Conservation (phyloP, 2,888 invertebrate genomes). For the Drosophila testacea region DNA sequence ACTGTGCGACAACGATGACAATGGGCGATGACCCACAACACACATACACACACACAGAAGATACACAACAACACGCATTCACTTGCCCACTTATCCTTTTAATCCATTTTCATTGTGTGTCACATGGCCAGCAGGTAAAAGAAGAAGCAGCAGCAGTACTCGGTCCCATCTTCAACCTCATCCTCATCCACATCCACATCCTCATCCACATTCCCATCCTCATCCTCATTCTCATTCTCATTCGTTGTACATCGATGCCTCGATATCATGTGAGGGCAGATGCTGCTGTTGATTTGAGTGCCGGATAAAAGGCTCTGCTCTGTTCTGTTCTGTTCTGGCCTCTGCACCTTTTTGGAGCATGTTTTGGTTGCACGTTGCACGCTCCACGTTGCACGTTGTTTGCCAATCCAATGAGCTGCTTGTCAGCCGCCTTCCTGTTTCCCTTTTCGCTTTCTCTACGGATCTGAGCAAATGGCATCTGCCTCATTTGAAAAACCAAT, state of each 20-base stretch:
- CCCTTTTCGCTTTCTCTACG: not conserved
- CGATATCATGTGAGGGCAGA: conserved; percentile 14
- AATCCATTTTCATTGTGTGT: conserved; percentile 63
- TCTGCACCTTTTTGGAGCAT: not conserved
- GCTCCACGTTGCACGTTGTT: conserved; percentile 29
- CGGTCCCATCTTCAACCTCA: not conserved
- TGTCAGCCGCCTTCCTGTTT: not conserved
- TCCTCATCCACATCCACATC: not conserved
- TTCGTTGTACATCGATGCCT: conserved; percentile 14
- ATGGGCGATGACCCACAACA: conserved; percentile 2
- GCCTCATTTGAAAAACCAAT: conserved; percentile 25
- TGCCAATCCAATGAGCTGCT: conserved; percentile 49
- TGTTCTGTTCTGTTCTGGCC: not conserved
- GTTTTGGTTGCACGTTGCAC: conserved; percentile 12
- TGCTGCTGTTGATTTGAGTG: conserved; percentile 53
- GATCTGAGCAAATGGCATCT: conserved; percentile 3
- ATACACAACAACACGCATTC: conserved; percentile 4
- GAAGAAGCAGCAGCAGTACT: not conserved
- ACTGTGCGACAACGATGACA: conserved; percentile 1
- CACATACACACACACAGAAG: conserved; percentile 3
- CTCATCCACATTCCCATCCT: too few species aligned
- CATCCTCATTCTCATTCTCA: not conserved
- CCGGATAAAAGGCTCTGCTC: conserved; percentile 26
- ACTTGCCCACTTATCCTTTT: conserved; percentile 55
- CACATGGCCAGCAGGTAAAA: conserved; percentile 22